Base-by-base conservation (phyloP, 1,140 invertebrate genomes). In the Vollenhovia emeryi region DNA sequence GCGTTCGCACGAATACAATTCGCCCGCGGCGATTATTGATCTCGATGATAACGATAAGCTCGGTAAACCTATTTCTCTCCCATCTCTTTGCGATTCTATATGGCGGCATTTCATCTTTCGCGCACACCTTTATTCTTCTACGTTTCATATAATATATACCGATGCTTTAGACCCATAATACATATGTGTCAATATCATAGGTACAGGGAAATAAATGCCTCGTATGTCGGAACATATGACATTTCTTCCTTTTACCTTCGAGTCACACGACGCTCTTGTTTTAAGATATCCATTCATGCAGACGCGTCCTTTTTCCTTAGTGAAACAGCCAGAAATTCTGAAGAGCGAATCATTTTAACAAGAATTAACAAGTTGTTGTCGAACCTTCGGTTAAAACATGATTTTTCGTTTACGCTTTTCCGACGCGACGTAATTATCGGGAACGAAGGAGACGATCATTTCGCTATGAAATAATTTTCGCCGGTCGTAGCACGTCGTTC, bases 151-250 rank as follows among this genome's bases (percentile, higher is more conserved):
- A 27, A 60, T 43, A 43, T 74, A 57, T 76, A 76, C 15, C 36
- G 36, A 76, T 30, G 36, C 15, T 43, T 40, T 30, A 33, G 40
- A 33, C 11, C 18, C 1, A 1, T 76, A 60, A 75, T 45, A 62
- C 8, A 52, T 52, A 79, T 18, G 24, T 66, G 24, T 79, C 60
- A 66, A 33, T 79, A 33, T 24, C 40, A 48, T 21, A 8, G 27
- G 18, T 27, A 36, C 60, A 33, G 36, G 24, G n/a, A 79, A 79
- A 79, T 79, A 68, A 68, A 79, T 79, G 21, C 2, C n/a, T 18
- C n/a, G 33, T 24, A 68, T 52, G 52, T 52, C 30, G 7, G 9
- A 13, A 50, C 27, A 24, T 66, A 66, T 52, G 43, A 50, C 43
- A 52, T 36, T 36, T 68, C 30, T 36, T 66, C 15, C 30, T 24